Conservation (phyloP, 2,113 vertebrate species). For the Charina bottae region DNA sequence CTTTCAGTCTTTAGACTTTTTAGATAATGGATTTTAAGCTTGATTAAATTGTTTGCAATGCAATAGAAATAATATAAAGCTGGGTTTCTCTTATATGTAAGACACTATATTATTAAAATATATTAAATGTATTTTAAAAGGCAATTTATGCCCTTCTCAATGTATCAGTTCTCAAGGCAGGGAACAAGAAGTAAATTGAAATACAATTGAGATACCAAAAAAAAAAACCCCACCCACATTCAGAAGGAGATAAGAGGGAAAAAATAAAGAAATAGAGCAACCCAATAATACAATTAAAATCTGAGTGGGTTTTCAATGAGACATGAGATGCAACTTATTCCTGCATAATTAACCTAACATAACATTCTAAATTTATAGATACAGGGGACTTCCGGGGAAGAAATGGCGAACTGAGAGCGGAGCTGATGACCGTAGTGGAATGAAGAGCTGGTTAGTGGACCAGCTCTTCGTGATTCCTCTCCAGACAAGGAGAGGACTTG, state of each 20-base stretch:
- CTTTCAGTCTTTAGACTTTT: neutral
- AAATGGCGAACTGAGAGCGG: too few relatives aligned
- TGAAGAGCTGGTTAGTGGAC: too few relatives aligned
- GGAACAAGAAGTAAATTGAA: neutral
- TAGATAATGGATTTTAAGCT: neutral
- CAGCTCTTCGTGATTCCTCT: too few relatives aligned
- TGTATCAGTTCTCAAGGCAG: neutral
- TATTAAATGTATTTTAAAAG: neutral
- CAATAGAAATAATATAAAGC: neutral
- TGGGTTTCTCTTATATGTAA: neutral
- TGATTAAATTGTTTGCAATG: neutral
- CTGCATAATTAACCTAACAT: neutral
- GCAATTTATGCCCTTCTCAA: neutral
- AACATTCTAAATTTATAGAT: constrained; percentile 23
- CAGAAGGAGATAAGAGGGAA: too few relatives aligned
- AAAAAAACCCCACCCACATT: neutral
- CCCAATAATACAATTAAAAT: neutral
- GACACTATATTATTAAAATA: neutral
- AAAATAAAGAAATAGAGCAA: neutral
- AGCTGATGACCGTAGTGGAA: too few relatives aligned
- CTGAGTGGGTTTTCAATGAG: neutral
- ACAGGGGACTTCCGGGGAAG: neutral
- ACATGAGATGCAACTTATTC: constrained; percentile 17
- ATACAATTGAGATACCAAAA: neutral
- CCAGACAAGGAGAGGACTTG: too few relatives aligned